These are phyloP conservation scores for Amorpha juglandis DNA, from an alignment of 2,888 invertebrate genomes.

Conservation along the genomic window DNA sequence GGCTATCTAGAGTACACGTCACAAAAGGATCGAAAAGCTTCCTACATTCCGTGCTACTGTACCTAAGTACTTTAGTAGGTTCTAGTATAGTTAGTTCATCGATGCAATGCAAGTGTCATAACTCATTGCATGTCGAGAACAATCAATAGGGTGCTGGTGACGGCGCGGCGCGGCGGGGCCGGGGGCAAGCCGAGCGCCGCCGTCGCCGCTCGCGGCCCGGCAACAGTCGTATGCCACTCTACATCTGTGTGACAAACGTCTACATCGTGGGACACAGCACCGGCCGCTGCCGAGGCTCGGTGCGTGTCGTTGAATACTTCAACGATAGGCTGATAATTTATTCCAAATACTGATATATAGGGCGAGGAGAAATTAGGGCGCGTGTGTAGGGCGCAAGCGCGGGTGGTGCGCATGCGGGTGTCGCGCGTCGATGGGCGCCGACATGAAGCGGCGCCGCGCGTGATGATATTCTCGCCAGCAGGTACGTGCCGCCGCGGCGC, in stretches of 20 bases:
- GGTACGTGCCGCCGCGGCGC: slow-evolving; percentile 31
- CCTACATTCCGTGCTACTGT: too few relatives aligned
- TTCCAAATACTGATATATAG: slow-evolving; percentile 1
- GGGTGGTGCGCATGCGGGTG: slow-evolving; percentile 43
- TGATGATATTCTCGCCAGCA: slow-evolving; percentile 41
- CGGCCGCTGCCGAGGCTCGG: neutral
- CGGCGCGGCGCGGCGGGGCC: neutral
- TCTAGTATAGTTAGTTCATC: too few relatives aligned
- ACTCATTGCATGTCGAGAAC: slow-evolving; percentile 3
- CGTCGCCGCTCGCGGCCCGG: too few relatives aligned
- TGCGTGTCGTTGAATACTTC: neutral
- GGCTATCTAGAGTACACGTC: too few relatives aligned
- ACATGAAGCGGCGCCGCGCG: slow-evolving; percentile 40
- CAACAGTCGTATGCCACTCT: too few relatives aligned
- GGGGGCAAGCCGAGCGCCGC: neutral
- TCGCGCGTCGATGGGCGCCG: slow-evolving; percentile 40
- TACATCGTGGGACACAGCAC: neutral
- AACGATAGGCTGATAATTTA: neutral
- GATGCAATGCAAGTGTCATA: neutral
- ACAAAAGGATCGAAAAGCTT: too few relatives aligned
- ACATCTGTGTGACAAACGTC: neutral
- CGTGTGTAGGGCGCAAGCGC: slow-evolving; percentile 33
- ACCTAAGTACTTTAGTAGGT: too few relatives aligned
- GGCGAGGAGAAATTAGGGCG: slow-evolving; percentile 28
- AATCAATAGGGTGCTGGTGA: slow-evolving; percentile 2